Base-by-base conservation (phyloP, 1,140 invertebrate species). In the Lucilia cuprina region DNA sequence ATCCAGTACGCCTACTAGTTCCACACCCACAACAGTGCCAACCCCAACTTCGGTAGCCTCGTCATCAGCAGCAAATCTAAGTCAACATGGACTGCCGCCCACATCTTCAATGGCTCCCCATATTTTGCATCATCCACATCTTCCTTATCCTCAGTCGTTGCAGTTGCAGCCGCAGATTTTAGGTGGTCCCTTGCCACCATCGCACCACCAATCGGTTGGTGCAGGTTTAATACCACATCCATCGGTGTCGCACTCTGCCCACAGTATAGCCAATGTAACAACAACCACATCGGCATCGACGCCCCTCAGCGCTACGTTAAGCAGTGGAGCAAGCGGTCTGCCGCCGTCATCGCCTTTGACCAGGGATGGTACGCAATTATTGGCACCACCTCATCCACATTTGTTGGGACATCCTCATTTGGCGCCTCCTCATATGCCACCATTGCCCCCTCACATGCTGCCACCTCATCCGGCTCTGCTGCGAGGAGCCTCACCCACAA, bases 371-470 rank as follows among this genome's bases (percentile, higher is more conserved):
- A 21, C 86, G 17, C 89, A 88, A 83, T 49, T 86, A 17, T 85
- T 86, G 35, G 85, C 86, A 47, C 83, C 87, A n/a, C 84, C 89
- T 74, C 83, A 85, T 13, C 82, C 84, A 12, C 89, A 89, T 85
- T 84, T 87, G 77, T 84, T 87, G 8, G 65, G 85, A 17, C 88
- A 90, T 85, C 86, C 85, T 5, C 87, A 89, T 47, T 70, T 84
- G 74, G 82, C 65, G 47, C 85, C 49, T 17, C 83, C 75, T 41
- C 83, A 83, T 49, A 85, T 87, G 74, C 84, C 88, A 14, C 83
- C 85, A 10, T 74, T 84, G 2, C 83, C 87, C 25, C 85, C 87
- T 0, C 89, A 90, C 83, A 82, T 89, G 80, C 82, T 90, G 47
- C 75, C 84, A 80, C 83, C 83, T 83, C 85, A 88, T 77, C 85